Evolutionary conservation across 2,113 vertebrate genomes (phyloP), one percentile per base, ranked within the genome.

Genomic region (Apistogramma diplotaenia): DNA sequence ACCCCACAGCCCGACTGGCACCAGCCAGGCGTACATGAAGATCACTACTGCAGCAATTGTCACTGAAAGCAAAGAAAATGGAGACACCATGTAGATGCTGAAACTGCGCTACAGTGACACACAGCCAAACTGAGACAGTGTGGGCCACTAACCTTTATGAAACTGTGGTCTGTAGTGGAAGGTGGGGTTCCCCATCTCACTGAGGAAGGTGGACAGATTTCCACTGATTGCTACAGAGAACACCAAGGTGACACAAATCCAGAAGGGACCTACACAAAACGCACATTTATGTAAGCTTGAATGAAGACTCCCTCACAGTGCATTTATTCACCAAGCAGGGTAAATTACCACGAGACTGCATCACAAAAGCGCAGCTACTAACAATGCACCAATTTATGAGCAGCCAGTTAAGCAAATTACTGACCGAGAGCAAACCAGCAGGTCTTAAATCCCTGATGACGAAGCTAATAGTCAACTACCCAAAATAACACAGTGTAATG

Each of bases 181-280:
- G 6, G 76, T 37, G 1, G 95, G 71, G 70, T 93, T 67, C 3
- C 90, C 92, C 83, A 74, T 82, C 74, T 94, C 29, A 51, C 82
- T 91, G 56, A 97, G 89, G 85, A 96, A 94, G 13, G 90, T 92
- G 11, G 95, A 96, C 85, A 97, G 80, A 81, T 97, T 97, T 55
- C 96, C 95, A 3, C 95, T 96, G 84, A 97, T 85, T 0, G 94
- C 95, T 53, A 98, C 84, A 1, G 96, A 95, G 29, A 97, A 96
- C 31, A 96, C 96, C 82, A 98, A 91, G 0, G 97, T 97, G 74
- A 96, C 95, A 3, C 97, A 97, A 82, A 98, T 97, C 97, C 96
- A 97, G 89, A 98, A 97, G 1, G 97, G 97, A 4, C 97, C 97
- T 98, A 70, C 21, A 78, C n/a, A 79, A 79, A 31, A 84, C 29